Evolutionary conservation across 2,888 invertebrate species (phyloP), one percentile per base, ranked within the genome.

Genomic region (Latrodectus elegans): DNA sequence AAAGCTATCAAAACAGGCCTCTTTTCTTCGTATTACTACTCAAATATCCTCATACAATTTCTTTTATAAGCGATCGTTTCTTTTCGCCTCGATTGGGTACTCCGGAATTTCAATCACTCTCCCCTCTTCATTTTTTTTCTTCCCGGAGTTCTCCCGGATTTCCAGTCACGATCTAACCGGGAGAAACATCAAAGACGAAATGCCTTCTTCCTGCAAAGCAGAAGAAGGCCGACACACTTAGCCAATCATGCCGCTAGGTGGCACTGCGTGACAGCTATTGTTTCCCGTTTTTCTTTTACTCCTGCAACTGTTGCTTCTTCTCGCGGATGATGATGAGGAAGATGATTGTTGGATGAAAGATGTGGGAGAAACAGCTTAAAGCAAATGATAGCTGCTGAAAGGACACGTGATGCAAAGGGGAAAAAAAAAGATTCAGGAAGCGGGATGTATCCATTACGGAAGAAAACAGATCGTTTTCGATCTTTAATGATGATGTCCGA

Each of bases 341-440:
- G 60, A 60, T 60, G 60, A 60, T 60, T 15, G 60, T 60, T 11
- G 60, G 60, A 60, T 60, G 60, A 60, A 60, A 60, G 60, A 60
- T 60, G 60, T n/a, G 60, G 60, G n/a, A n/a, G n/a, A n/a, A 60
- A 60, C 60, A 60, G n/a, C n/a, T 60, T 60, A 60, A n/a, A 60
- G 60, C 60, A 60, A 60, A 60, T 60, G 60, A 60, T 60, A n/a
- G 60, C 14, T 60, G 60, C 60, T n/a, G 12, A 15, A 6, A 60
- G 38, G 60, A 15, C 60, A 60, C 60, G 60, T 60, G 60, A 60
- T 60, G 60, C 6, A n/a, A n/a, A n/a, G 60, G 60, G 0, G 12
- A 6, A 10, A 60, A 60, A 4, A n/a, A 60, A 60, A 11, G 60
- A 15, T 60, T 10, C n/a, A n/a, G 60, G n/a, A n/a, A 60, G n/a